A percentile compares a stretch with the other conserved stretches of the same genome.
Conservation (phyloP, 2,113 vertebrate genomes). For the Myodes glareolus region DNA sequence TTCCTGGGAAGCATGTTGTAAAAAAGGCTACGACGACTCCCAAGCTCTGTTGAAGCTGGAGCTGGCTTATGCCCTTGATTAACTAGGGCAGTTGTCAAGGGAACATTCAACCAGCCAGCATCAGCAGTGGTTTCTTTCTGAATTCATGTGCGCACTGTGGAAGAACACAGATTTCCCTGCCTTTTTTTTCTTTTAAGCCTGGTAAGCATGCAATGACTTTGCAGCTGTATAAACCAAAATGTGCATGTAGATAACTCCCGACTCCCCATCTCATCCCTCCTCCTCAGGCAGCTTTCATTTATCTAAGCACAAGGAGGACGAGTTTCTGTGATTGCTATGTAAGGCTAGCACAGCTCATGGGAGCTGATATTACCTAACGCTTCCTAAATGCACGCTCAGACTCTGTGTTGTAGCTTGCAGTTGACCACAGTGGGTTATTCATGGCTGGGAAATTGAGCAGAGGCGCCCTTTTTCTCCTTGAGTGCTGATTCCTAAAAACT, state of each 20-base stretch:
- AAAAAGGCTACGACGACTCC: constrained; percentile 57
- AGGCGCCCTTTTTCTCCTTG: background rate
- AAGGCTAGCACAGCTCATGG: background rate
- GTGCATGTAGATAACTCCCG: background rate
- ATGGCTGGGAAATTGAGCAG: background rate
- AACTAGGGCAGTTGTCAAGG: constrained; percentile 83
- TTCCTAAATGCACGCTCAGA: background rate
- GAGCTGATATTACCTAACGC: background rate
- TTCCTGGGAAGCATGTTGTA: constrained; percentile 63
- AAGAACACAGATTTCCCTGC: background rate
- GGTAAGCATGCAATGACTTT: background rate
- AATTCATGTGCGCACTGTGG: constrained; percentile 60
- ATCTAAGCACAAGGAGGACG: background rate
- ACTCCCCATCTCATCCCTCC: background rate
- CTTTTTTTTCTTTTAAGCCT: background rate
- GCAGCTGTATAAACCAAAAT: background rate
- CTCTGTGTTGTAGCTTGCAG: background rate
- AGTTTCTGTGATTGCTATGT: background rate
- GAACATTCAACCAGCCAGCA: constrained; percentile 78
- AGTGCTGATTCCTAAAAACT: background rate
- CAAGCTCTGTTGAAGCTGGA: constrained; percentile 47
- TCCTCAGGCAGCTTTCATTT: constrained; percentile 27
- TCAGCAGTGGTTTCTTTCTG: constrained; percentile 78
- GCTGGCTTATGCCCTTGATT: constrained; percentile 83
- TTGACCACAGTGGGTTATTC: background rate